Percentiles rank a stretch among this genome's conserved stretches.
Conservation (phyloP, 2,113 vertebrate species). For the Nansenia antarctica region DNA sequence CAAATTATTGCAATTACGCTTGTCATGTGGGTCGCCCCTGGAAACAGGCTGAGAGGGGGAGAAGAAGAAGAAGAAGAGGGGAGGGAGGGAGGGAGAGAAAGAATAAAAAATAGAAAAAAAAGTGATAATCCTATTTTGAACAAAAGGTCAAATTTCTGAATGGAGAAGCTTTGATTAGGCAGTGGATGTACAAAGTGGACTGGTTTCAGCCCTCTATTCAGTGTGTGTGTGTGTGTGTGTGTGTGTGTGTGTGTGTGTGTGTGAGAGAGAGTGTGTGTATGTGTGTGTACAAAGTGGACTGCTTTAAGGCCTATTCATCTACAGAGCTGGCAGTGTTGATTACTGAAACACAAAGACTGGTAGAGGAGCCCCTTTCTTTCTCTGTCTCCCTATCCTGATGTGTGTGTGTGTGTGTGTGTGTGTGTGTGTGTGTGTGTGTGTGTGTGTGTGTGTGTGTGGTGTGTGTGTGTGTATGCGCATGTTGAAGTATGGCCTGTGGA, state of each 20-base stretch:
- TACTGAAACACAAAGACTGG: constrained; percentile 87
- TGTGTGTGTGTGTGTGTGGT: background rate
- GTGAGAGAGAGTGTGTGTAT: constrained; percentile 2
- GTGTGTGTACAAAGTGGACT: constrained; percentile 34
- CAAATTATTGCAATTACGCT: constrained; percentile 99
- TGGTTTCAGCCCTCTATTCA: constrained; percentile 66
- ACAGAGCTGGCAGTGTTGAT: constrained; percentile 90
- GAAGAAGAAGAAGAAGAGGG: constrained; percentile 66
- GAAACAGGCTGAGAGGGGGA: constrained; percentile 81
- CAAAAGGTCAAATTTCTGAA: constrained; percentile 99
- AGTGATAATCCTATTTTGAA: constrained; percentile 99
- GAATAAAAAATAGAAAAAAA: constrained; percentile 73
- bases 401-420: background rate
- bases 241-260: constrained; percentile 24
- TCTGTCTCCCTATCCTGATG: constrained; percentile 57
- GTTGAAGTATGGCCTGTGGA: no score
- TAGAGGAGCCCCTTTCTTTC: constrained; percentile 53
- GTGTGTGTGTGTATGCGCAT: no score
- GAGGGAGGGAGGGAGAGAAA: constrained; percentile 87
- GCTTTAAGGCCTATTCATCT: constrained; percentile 83
- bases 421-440: constrained; percentile 3
- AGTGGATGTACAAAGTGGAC: constrained; percentile 99
- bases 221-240: background rate
- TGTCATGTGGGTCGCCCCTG: constrained; percentile 98
- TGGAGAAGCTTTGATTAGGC: constrained; percentile 99